These are phyloP conservation scores for Drymonia ruficornis DNA, from an alignment of 2,888 invertebrate genomes.

Conservation along the genomic window DNA sequence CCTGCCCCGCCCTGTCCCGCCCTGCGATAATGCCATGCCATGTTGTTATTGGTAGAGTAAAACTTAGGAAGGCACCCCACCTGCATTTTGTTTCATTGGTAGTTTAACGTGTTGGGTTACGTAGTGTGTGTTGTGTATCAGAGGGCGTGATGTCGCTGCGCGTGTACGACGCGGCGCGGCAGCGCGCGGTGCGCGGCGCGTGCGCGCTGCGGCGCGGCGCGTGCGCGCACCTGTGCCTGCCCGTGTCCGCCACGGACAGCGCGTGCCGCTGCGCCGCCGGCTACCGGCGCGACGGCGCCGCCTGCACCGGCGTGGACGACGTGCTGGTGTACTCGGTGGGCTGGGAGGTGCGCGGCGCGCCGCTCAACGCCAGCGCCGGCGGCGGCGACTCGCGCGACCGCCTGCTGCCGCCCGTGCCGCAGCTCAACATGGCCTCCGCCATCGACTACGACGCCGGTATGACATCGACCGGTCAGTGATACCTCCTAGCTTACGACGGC, in stretches of 20 bases:
- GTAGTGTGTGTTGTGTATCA: slow-evolving; percentile 45
- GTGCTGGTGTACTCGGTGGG: slow-evolving; percentile 91
- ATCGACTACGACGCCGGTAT: slow-evolving; percentile 81
- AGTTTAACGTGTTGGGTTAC: too few species aligned
- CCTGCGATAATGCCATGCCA: too few species aligned
- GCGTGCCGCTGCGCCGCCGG: slow-evolving; percentile 92
- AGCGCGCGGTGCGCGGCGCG: slow-evolving; percentile 76
- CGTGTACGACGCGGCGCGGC: slow-evolving; percentile 87
- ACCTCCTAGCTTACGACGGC: too few species aligned
- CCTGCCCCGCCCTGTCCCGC: too few species aligned
- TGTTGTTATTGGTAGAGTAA: too few species aligned
- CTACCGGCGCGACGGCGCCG: slow-evolving; percentile 44
- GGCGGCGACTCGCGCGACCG: slow-evolving; percentile 18
- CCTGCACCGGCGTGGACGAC: slow-evolving; percentile 81
- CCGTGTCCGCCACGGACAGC: slow-evolving; percentile 80
- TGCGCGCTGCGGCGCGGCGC: slow-evolving; percentile 85
- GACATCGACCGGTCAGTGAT: neutral
- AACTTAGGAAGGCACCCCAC: too few species aligned
- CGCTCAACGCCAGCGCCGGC: slow-evolving; percentile 65
- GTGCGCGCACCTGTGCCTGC: slow-evolving; percentile 91
- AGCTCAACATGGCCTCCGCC: slow-evolving; percentile 90
- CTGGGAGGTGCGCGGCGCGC: slow-evolving; percentile 90
- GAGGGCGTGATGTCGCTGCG: slow-evolving; percentile 87
- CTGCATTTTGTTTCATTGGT: too few species aligned
- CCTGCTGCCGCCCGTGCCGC: slow-evolving; percentile 67